Percentiles rank a stretch among this genome's conserved stretches.
These are phyloP conservation scores for Tribolium freemani DNA, from an alignment of 2,888 invertebrate species.

Conservation along the genomic window DNA sequence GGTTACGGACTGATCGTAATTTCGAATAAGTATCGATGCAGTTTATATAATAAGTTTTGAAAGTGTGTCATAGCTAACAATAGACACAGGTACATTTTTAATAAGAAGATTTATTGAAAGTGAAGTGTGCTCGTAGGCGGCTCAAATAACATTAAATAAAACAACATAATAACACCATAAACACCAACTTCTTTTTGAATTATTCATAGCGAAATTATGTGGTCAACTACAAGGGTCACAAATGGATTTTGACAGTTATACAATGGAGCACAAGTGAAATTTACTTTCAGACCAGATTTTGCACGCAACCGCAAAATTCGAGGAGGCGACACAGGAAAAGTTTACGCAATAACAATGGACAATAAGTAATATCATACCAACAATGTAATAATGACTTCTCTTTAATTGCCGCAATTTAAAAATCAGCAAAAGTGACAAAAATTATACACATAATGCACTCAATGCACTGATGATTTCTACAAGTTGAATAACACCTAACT, in stretches of 20 bases:
- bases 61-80: conserved; percentile 32
- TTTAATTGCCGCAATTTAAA: neutral
- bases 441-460: too few relatives aligned
- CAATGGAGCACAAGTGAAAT: neutral
- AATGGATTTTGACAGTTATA: neutral
- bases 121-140: conserved; percentile 20
- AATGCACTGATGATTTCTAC: too few relatives aligned
- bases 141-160: conserved; percentile 12
- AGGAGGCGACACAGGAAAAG: neutral
- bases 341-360: neutral
- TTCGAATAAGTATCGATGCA: neutral
- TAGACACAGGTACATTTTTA: conserved; percentile 22
- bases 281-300: neutral
- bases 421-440: neutral
- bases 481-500: too few relatives aligned
- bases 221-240: conserved; percentile 3
- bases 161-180: conserved; percentile 15
- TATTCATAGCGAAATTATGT: conserved; percentile 17
- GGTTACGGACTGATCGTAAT: neutral
- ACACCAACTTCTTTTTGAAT: conserved; percentile 23
- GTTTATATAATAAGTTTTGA: conserved; percentile 13
- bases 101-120: conserved; percentile 30
- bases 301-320: neutral
- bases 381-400: neutral
- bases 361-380: neutral